Base-by-base conservation (phyloP, 1,140 invertebrate species). In the Oreohelix idahoensis region DNA sequence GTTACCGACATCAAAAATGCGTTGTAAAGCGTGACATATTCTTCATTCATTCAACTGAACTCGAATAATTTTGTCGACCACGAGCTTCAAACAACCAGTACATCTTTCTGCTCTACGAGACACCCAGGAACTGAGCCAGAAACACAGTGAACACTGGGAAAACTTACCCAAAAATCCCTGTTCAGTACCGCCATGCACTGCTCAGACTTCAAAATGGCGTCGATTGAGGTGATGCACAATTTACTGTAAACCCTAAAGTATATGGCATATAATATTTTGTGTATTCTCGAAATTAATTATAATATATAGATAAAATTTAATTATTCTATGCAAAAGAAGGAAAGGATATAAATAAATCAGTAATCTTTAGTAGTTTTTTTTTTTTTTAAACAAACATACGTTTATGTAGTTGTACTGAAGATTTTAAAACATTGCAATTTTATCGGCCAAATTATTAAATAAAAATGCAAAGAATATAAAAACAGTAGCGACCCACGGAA, bases 151-250 rank as follows among this genome's bases (percentile, higher is more conserved):
- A 90, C 88, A 89, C 88, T 89, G 89, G 88, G 88, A 90, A 90
- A 90, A 90, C 89, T 90, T 90, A 90, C 89, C 89, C 89, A 90
- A 90, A 90, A 89, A 87, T 90, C 86, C 84, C 85, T 82, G 80
- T 84, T 85, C 78, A 81, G 87, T 88, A 89, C 89, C 89, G 89
- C 89, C 89, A 90, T 90, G 89, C 89, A 90, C 84, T 81, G 87
- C 88, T 87, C 66, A 75, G 36, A 79, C 51, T 70, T 69, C 69
- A 83, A 83, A 32, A 69, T 85, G 53, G 85, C 82, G 83, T 81
- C 85, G 81, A 74, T 63, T 78, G 20, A 11, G 36, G n/a, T 15
- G 74, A 32, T 8, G 45, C n/a, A 20, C 42, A 4, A 76, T 10
- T 35, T 51, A 76, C 69, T 29, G 69, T 74, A 74, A 74, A 36